Conservation (phyloP, 2,797 vertebrate species). For the Pseudotriccus pelzelni region DNA sequence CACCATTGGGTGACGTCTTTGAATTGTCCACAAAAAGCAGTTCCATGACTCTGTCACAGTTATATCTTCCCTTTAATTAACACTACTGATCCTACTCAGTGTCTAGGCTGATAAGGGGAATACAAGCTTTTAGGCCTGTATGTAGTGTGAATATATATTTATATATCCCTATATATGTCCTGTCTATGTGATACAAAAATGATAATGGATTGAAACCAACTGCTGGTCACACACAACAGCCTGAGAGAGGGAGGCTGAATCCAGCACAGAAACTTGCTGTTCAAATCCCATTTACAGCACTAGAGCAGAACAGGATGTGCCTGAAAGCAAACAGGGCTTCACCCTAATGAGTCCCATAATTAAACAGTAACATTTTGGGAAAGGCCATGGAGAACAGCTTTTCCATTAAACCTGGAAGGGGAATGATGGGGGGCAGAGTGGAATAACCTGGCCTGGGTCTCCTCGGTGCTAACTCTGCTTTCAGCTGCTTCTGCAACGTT, state of each 20-base stretch:
- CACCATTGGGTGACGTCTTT: background rate
- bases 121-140: background rate
- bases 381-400: background rate
- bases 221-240: background rate
- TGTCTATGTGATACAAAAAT: background rate
- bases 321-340: background rate
- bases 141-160: background rate
- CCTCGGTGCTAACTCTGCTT: constrained; percentile 32
- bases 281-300: background rate
- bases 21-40: background rate
- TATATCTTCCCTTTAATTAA: background rate
- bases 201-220: accelerated
- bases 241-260: background rate
- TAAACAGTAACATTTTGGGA: background rate
- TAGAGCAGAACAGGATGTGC: background rate
- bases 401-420: background rate
- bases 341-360: background rate
- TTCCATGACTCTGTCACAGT: background rate
- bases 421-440: background rate
- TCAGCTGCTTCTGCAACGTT: constrained; percentile 41
- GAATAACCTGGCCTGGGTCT: background rate
- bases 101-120: background rate
- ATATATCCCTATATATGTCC: background rate
- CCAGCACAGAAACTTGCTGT: background rate
- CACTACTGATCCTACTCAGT: background rate